Percentiles rank a stretch among this genome's conserved stretches.
phyloP scores from a whole-genome alignment of 2,113 vertebrate genomes.

The Cranoglanis bouderius region DNA sequence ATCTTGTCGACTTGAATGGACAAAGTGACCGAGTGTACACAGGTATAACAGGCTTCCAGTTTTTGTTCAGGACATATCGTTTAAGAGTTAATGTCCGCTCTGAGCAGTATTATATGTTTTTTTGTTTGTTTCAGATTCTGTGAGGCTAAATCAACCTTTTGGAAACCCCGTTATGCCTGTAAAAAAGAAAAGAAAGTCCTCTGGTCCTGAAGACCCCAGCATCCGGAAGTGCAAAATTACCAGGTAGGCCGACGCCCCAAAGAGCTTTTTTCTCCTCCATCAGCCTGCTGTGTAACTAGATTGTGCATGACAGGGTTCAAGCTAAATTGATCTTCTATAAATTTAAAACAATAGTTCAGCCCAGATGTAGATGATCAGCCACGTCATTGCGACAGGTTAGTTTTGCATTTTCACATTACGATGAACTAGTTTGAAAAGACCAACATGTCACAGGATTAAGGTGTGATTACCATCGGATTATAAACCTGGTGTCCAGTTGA shows the following conservation, averaged over 20 bases:
- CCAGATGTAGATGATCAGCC: background rate
- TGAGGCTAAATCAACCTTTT: constrained; percentile 54
- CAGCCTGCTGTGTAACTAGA: background rate
- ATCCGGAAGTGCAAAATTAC: constrained; percentile 87
- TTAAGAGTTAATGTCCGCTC: background rate
- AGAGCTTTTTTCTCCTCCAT: background rate
- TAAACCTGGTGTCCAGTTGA: background rate
- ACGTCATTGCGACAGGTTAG: too few species aligned
- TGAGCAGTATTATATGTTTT: background rate
- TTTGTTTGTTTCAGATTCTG: constrained; percentile 49
- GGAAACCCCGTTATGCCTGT: constrained; percentile 82
- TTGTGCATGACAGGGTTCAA: background rate
- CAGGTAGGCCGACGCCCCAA: constrained; percentile 69
- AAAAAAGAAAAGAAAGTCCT: constrained; percentile 92
- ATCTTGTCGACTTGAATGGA: constrained; percentile 72
- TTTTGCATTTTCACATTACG: too few species aligned
- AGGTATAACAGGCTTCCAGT: constrained; percentile 57
- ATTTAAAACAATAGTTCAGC: background rate
- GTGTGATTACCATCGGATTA: too few species aligned
- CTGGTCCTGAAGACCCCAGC: constrained; percentile 78
- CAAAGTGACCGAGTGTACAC: constrained; percentile 61
- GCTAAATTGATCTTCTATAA: background rate
- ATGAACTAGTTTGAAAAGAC: too few species aligned
- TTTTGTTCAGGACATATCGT: background rate
- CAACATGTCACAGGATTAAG: too few species aligned